These are phyloP conservation scores for Typhlichthys eigenmanni DNA, from an alignment of 2,797 vertebrate genomes.

Conservation along the genomic window DNA sequence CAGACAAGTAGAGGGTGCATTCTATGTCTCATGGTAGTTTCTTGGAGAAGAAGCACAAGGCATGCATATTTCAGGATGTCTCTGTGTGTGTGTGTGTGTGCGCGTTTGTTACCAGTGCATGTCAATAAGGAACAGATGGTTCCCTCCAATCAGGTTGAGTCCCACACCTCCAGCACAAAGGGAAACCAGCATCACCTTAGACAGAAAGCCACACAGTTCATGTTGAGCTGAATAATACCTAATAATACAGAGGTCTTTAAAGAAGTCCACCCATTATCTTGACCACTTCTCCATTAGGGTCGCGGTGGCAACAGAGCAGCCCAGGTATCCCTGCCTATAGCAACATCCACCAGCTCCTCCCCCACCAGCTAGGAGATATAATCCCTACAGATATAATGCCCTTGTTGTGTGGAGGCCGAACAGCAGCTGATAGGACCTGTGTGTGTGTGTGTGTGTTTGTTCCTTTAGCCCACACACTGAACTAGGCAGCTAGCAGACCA, in stretches of 20 bases:
- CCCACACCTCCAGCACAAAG: slow-evolving; percentile 93
- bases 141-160: slow-evolving; percentile 92
- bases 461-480: neutral
- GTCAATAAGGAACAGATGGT: slow-evolving; percentile 96
- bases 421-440: too few species aligned
- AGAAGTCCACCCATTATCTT: too few species aligned
- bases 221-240: neutral
- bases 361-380: too few species aligned
- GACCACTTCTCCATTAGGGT: too few species aligned
- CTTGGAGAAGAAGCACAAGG: too few species aligned
- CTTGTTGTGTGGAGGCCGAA: too few species aligned
- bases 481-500: too few species aligned
- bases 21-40: too few species aligned
- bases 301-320: too few species aligned
- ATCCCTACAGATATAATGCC: too few species aligned
- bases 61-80: neutral
- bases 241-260: neutral
- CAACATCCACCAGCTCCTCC: too few species aligned
- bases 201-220: slow-evolving; percentile 5
- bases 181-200: slow-evolving; percentile 92
- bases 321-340: too few species aligned
- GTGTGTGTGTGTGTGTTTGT: neutral
- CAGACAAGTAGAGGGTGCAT: neutral
- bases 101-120: slow-evolving; percentile 91
- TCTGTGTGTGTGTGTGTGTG: neutral